A percentile compares a stretch with the other conserved stretches of the same genome.
Conservation (phyloP, 1,140 invertebrate species). For the Sarcophaga peregrina region DNA sequence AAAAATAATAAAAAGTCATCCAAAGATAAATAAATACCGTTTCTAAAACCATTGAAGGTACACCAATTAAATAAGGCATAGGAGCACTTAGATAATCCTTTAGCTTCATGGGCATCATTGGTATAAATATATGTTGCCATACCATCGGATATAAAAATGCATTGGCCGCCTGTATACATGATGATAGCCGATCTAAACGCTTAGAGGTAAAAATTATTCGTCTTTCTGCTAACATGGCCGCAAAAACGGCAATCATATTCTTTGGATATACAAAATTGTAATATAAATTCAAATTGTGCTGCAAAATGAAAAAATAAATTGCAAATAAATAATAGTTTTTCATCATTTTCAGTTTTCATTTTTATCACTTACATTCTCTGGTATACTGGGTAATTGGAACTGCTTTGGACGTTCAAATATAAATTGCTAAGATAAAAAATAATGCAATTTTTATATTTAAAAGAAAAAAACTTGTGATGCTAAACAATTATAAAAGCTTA, state of each 20-base stretch:
- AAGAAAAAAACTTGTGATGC: too few relatives aligned
- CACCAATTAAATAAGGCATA: constrained; percentile 96
- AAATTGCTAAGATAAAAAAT: constrained; percentile 76
- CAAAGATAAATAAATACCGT: constrained; percentile 51
- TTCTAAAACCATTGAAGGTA: constrained; percentile 84
- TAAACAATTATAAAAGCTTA: constrained; percentile 60
- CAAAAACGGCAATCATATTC: constrained; percentile 95
- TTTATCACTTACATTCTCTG: constrained; percentile 87
- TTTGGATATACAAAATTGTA: constrained; percentile 91
- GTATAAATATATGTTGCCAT: constrained; percentile 98
- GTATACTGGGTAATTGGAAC: constrained; percentile 89
- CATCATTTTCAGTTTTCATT: neutral
- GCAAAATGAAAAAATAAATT: constrained; percentile 62
- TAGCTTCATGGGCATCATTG: constrained; percentile 84
- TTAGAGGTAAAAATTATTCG: constrained; percentile 91
- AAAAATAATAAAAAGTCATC: constrained; percentile 39
- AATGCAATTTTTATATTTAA: too few relatives aligned
- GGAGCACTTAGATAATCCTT: constrained; percentile 92
- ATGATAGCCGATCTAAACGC: constrained; percentile 85
- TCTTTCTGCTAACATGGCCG: constrained; percentile 92
- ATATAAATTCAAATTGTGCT: constrained; percentile 96
- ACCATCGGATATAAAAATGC: constrained; percentile 95
- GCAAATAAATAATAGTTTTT: neutral
- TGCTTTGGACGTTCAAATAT: constrained; percentile 81
- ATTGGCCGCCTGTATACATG: constrained; percentile 95